These are phyloP conservation scores for Halocynthia roretzi DNA, from an alignment of 23 tunicate species.

Conservation along the genomic window DNA sequence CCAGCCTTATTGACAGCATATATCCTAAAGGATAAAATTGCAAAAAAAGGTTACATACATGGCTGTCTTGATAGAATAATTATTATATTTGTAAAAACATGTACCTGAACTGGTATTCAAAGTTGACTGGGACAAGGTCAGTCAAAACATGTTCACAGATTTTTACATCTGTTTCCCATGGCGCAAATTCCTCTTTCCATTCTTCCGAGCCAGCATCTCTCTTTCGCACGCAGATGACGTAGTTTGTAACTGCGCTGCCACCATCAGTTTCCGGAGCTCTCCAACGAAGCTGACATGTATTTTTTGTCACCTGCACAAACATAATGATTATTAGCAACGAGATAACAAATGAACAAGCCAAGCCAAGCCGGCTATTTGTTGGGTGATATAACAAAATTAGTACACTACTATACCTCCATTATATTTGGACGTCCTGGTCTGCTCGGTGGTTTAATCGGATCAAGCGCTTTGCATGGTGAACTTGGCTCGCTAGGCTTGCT, in stretches of 20 bases:
- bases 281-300: conserved; percentile 83
- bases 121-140: conserved; percentile 73
- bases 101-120: conserved; percentile 84
- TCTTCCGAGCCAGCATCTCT: conserved; percentile 27
- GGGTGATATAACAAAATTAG: not conserved
- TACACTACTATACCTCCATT: conserved; percentile 56
- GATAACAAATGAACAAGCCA: not conserved
- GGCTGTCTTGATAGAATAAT: not conserved
- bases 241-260: conserved; percentile 59
- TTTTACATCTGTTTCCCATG: conserved; percentile 72
- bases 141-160: conserved; percentile 79
- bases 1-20: conserved; percentile 87
- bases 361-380: not conserved
- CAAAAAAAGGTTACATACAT: not conserved
- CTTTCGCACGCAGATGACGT: conserved; percentile 60
- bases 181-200: conserved; percentile 82
- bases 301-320: conserved; percentile 48
- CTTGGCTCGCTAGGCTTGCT: conserved; percentile 81
- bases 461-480: conserved; percentile 50
- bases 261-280: conserved; percentile 74
- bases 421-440: conserved; percentile 91
- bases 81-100: not conserved
- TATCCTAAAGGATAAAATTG: conserved; percentile 30
- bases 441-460: conserved; percentile 93
- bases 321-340: not conserved